Evolutionary conservation across 1,140 invertebrate species (phyloP).

Genomic region (Euura lappo): DNA sequence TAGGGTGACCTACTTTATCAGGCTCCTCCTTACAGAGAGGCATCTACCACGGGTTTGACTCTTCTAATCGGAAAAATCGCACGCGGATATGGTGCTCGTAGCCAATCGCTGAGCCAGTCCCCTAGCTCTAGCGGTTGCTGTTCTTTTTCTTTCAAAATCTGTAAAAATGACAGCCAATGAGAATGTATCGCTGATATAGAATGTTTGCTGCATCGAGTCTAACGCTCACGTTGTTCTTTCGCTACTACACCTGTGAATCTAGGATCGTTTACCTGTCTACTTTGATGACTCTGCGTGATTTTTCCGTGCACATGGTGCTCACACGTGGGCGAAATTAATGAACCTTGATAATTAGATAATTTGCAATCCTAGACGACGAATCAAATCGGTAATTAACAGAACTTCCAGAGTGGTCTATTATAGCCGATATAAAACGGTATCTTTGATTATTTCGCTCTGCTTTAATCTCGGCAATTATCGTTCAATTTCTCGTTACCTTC

Average conservation of each 20-base stretch:
- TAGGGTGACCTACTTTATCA: conserved; percentile 59
- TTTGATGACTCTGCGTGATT: too few relatives aligned
- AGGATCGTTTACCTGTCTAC: too few relatives aligned
- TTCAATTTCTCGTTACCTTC: background rate
- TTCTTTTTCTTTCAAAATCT: background rate
- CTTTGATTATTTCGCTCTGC: too few relatives aligned
- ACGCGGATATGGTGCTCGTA: conserved; percentile 23
- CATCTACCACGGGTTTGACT: conserved; percentile 50
- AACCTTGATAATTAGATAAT: too few relatives aligned
- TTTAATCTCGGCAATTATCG: background rate
- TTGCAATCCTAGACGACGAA: too few relatives aligned
- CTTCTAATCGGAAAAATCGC: conserved; percentile 57
- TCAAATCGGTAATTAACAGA: too few relatives aligned
- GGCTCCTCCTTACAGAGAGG: conserved; percentile 60
- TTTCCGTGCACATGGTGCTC: too few relatives aligned
- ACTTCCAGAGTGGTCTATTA: too few relatives aligned
- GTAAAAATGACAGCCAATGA: conserved; percentile 21
- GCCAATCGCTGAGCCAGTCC: background rate
- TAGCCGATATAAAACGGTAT: too few relatives aligned
- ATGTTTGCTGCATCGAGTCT: background rate
- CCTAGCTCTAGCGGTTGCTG: background rate
- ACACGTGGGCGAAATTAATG: too few relatives aligned
- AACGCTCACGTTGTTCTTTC: background rate
- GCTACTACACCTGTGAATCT: background rate
- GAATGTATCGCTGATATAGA: background rate